Conservation (phyloP, 1,140 invertebrate genomes). For the Cotesia chilonis region DNA sequence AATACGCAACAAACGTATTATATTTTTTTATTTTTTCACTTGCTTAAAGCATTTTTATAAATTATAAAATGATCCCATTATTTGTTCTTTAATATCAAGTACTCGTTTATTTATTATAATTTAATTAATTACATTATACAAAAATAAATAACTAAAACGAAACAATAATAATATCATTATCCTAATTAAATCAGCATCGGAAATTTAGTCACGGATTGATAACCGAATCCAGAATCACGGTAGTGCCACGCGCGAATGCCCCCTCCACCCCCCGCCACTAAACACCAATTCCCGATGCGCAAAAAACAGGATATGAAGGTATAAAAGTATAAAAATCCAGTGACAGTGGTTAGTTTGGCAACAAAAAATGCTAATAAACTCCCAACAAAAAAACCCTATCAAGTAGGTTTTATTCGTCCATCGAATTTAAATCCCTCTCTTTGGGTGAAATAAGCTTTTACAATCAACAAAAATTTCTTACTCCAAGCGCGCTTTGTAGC, state of each 20-base stretch:
- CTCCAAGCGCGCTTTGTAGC: conserved; percentile 90
- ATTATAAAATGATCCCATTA: conserved; percentile 26
- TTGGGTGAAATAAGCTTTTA: too few relatives aligned
- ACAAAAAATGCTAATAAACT: conserved; percentile 4
- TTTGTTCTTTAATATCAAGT: conserved; percentile 24
- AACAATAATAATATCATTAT: background rate
- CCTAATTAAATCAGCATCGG: background rate
- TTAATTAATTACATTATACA: conserved; percentile 14
- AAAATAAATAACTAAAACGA: too few relatives aligned
- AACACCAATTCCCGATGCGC: conserved; percentile 43
- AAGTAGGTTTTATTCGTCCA: background rate
- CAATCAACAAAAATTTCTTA: conserved; percentile 63
- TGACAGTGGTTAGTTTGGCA: background rate
- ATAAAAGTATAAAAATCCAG: conserved; percentile 66
- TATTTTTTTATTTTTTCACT: too few relatives aligned
- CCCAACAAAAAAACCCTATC: background rate
- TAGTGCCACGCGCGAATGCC: too few relatives aligned
- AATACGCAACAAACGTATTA: conserved; percentile 45
- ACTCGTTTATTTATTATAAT: background rate
- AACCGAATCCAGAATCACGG: too few relatives aligned
- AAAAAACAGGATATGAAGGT: conserved; percentile 47
- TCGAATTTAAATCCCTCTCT: too few relatives aligned
- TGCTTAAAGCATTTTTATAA: conserved; percentile 19
- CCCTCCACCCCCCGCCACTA: too few relatives aligned
- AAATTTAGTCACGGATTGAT: background rate